Base-by-base conservation (phyloP, 1,140 invertebrate species). In the Linepithema humile region DNA sequence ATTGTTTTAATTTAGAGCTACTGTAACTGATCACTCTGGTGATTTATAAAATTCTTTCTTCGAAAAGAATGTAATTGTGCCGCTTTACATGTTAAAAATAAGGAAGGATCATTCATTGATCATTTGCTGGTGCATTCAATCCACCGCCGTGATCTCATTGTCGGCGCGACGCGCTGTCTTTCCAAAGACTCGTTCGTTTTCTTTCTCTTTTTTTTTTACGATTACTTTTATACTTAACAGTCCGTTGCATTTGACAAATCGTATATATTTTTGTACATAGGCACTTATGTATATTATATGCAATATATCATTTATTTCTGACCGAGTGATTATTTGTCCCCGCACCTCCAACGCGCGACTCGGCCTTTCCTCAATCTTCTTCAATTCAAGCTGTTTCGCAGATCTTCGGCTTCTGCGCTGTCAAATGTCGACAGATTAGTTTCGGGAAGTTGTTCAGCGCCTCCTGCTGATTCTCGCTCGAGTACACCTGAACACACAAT, bases 221-320 rank as follows among this genome's bases (percentile, higher is more conserved):
- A 77, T 3, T 9, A n/a, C n/a, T 88, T 88, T 85, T 88, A 40
- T 88, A 88, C 53, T 78, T 77, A 83, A 83, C 78, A 88, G 23
- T 57, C 9, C 50, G 35, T 57, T 75, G 53, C 77, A 78, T 10
- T 80, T 48, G 60, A 85, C 26, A 83, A 80, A 83, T 85, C 72
- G 60, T 75, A 85, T 91, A 86, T 91, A 90, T 90, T 89, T 90
- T 91, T 91, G 88, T 91, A 91, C 75, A 90, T 88, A 90, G 78
- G 15, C 69, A 55, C 48, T 84, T 89, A 84, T 90, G 88, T 88
- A 90, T 91, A 89, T 85, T 85, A 88, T 40, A 84, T 59, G 5
- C 17, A 12, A 75, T 26, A 38, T 3, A 80, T 69, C 29, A 55
- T 69, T 43, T 67, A 72, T 55, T 69, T 55, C 48, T 15, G 20